A percentile compares a stretch with the other conserved stretches of the same genome.
Evolutionary conservation across 2,797 vertebrate species (phyloP).

Genomic region (Huso huso): DNA sequence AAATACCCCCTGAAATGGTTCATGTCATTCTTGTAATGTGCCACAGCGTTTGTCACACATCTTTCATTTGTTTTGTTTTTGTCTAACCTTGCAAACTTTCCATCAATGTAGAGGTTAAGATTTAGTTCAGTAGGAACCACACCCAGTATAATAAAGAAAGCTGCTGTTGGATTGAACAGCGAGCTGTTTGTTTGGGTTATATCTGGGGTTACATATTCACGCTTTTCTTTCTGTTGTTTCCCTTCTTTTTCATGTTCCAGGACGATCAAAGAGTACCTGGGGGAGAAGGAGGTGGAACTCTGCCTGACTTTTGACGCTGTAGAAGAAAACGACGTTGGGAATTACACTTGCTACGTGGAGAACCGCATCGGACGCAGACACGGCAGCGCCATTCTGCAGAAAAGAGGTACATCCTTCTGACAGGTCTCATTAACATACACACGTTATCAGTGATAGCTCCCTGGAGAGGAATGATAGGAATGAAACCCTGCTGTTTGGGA

Average conservation of each 20-base stretch:
- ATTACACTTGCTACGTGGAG: constrained; percentile 90
- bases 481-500: neutral
- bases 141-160: neutral
- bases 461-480: neutral
- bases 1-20: no score
- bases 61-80: neutral
- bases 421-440: constrained; percentile 7
- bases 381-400: constrained; percentile 79
- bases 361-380: constrained; percentile 82
- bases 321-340: constrained; percentile 82
- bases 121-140: constrained; percentile 4
- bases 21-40: no score
- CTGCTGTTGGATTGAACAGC: no score
- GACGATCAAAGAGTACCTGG: constrained; percentile 82
- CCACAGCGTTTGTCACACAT: neutral
- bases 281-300: constrained; percentile 89
- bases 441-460: constrained; percentile 7
- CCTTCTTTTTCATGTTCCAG: constrained; percentile 49
- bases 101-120: constrained; percentile 11
- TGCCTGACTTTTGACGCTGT: constrained; percentile 85
- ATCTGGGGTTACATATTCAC: no score
- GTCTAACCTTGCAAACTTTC: neutral
- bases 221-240: constrained; percentile 13
- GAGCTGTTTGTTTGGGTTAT: no score
- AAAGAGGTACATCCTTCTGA: constrained; percentile 63